A percentile compares a stretch with the other conserved stretches of the same genome.
phyloP scores from a whole-genome alignment of 1,140 invertebrate genomes.

The Drosophila dunni region DNA sequence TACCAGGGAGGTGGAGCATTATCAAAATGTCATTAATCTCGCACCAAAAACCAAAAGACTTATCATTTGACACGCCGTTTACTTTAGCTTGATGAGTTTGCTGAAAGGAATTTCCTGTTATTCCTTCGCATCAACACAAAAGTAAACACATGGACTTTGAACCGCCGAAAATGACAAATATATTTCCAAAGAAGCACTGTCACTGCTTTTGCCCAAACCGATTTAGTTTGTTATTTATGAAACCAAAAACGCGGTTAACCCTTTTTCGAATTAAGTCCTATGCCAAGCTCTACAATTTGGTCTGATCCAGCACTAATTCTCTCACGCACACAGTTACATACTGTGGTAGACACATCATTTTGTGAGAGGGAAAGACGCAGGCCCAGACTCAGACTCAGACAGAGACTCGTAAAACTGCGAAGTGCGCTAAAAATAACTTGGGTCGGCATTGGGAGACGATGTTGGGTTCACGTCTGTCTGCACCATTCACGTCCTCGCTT shows the following conservation, averaged over 20 bases:
- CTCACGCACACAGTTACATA: not conserved
- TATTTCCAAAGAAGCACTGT: slow-evolving; percentile 64
- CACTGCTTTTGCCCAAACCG: slow-evolving; percentile 5
- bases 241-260: slow-evolving; percentile 63
- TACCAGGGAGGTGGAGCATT: not conserved
- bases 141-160: not conserved
- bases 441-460: slow-evolving; percentile 27
- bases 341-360: not conserved
- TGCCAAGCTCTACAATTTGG: not conserved
- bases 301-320: not conserved
- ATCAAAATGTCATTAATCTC: slow-evolving; percentile 78
- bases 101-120: slow-evolving; percentile 79
- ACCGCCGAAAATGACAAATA: slow-evolving; percentile 18
- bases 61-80: slow-evolving; percentile 53
- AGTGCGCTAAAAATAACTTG: slow-evolving; percentile 67
- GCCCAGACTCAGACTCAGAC: slow-evolving; percentile 16
- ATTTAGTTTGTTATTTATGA: slow-evolving; percentile 63
- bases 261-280: slow-evolving; percentile 6
- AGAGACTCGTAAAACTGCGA: slow-evolving; percentile 24
- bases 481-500: slow-evolving; percentile 29
- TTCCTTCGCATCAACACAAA: slow-evolving; percentile 28
- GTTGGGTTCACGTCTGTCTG: slow-evolving; percentile 32
- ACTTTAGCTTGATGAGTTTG: slow-evolving; percentile 76
- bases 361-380: not conserved
- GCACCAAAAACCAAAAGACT: slow-evolving; percentile 57